These are phyloP conservation scores for Suncus etruscus DNA, from an alignment of 2,113 vertebrate genomes.

Conservation along the genomic window DNA sequence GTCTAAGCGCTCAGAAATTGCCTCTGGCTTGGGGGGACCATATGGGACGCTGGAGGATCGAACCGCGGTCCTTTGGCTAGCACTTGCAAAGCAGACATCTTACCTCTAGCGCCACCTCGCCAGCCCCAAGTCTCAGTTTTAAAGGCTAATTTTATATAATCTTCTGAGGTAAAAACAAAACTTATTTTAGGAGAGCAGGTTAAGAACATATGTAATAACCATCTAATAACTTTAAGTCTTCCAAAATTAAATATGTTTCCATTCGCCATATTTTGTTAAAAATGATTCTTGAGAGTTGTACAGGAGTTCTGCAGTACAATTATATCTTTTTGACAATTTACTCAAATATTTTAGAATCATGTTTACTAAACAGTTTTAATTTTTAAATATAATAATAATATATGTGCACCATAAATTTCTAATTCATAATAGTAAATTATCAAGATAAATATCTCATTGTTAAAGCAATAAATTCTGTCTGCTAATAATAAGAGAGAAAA, in stretches of 20 bases:
- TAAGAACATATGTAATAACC: conserved; percentile 39
- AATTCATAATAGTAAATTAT: background rate
- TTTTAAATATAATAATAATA: background rate
- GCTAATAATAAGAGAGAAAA: background rate
- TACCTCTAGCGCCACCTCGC: too few relatives aligned
- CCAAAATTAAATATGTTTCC: conserved; percentile 29
- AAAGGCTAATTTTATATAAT: conserved; percentile 4
- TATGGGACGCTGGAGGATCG: too few relatives aligned
- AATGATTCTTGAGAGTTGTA: background rate
- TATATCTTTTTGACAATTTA: background rate
- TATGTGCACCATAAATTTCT: background rate
- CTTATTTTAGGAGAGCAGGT: background rate
- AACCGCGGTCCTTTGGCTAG: too few relatives aligned
- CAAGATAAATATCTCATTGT: background rate
- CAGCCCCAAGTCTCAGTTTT: too few relatives aligned
- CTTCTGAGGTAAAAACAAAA: conserved; percentile 7
- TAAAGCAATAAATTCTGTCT: background rate
- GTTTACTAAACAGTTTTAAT: background rate
- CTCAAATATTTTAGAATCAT: background rate
- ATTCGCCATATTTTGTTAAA: conserved; percentile 17
- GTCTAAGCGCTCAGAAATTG: too few relatives aligned
- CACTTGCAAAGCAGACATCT: too few relatives aligned
- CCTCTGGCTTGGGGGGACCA: too few relatives aligned
- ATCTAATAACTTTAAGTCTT: conserved; percentile 29
- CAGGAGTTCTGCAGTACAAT: background rate